Conservation (phyloP, 1,140 invertebrate species). For the Brachionus rubens region DNA sequence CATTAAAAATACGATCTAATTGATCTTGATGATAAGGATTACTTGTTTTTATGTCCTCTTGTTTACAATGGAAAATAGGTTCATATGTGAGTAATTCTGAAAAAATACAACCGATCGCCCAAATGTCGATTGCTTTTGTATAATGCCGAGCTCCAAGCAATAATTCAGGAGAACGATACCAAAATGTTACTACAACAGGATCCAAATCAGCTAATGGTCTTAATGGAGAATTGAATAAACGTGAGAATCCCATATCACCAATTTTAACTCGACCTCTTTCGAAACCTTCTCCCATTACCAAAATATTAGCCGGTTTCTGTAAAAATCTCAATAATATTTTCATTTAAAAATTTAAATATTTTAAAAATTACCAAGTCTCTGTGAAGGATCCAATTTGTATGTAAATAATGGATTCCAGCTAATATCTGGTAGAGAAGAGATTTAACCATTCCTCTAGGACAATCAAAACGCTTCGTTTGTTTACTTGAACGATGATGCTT, state of each 20-base stretch:
- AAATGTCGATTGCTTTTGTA: conserved; percentile 98
- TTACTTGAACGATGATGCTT: conserved; percentile 98
- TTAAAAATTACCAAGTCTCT: conserved; percentile 78
- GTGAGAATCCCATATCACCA: conserved; percentile 99
- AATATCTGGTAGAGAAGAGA: conserved; percentile 96
- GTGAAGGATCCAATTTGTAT: conserved; percentile 98
- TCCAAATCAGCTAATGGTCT: conserved; percentile 85
- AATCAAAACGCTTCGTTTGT: conserved; percentile 91
- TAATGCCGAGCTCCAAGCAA: conserved; percentile 93
- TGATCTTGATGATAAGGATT: conserved; percentile 99
- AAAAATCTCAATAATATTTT: conserved; percentile 47
- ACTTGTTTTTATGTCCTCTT: conserved; percentile 99
- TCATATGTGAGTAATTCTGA: conserved; percentile 70
- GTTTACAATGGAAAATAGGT: conserved; percentile 98
- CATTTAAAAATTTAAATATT: neutral
- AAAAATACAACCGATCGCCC: conserved; percentile 99
- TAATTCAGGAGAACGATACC: conserved; percentile 96
- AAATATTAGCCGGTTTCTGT: conserved; percentile 99
- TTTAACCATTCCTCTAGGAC: conserved; percentile 81
- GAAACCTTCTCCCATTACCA: conserved; percentile 97
- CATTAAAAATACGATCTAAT: conserved; percentile 96
- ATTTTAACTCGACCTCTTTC: conserved; percentile 96
- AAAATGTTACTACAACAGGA: conserved; percentile 99
- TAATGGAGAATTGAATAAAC: conserved; percentile 93
- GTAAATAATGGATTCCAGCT: conserved; percentile 98